Evolutionary conservation across 2,888 invertebrate genomes (phyloP), one percentile per base, ranked within the genome.

Genomic region (Gymnocheta viridis): DNA sequence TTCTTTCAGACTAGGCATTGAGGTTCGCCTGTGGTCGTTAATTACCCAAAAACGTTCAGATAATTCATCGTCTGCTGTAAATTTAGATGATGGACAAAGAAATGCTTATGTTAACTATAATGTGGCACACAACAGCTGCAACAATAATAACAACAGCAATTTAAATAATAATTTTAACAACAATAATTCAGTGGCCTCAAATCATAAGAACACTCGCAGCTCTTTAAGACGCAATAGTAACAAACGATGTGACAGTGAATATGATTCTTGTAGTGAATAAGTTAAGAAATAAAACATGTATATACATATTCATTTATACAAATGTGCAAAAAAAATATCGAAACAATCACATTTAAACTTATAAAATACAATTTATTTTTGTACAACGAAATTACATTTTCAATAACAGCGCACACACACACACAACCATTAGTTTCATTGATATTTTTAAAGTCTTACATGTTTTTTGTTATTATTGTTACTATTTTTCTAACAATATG

Each of bases 21-120:
- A 97, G 90, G 94, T 98, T 60, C 94, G 96, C 74, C 93, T 98
- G 85, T 98, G 98, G 98, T 95, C 95, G 84, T 96, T 96, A 0
- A 95, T 98, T 73, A 91, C 94, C 80, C 87, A 87, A 85, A 89
- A 90, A 58, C 89, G 91, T 73, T 86, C 77, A 19, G 77, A 81
- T 41, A 79, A 85, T 62, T 87, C 86, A 78, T 76, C 86, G 7
- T 85, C 87, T 7, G 85, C 87, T 51, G 76, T 88, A 41, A 88
- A 87, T 27, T 47, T 72, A 32, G 69, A 69, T 32, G 69, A 79
- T 1, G 51, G 70, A 49, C 85, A 85, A 60, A 29, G 38, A 64
- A 87, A 74, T 84, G 85, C 82, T 44, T 81, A 54, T 66, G 80
- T 85, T 58, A 85, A 77, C 47, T 80, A 80, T 22, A 85, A 72